Conservation (phyloP, 2,888 invertebrate genomes). For the Rhodophaea formosa region DNA sequence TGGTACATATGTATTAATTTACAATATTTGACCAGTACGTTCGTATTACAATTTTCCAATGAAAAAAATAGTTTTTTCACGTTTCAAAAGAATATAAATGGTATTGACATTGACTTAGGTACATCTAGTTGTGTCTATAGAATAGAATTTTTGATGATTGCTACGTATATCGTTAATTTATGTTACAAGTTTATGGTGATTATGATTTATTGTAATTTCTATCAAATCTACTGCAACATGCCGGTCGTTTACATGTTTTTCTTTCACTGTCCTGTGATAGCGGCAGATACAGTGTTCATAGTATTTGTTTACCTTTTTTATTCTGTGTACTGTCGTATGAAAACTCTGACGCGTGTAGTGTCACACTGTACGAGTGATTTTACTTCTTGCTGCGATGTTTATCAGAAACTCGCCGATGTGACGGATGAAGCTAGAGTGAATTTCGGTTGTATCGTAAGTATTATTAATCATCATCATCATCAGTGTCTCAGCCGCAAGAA, state of each 20-base stretch:
- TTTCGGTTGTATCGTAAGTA: neutral
- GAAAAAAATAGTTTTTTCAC: neutral
- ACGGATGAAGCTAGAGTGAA: neutral
- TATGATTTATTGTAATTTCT: neutral
- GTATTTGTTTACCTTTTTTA: neutral
- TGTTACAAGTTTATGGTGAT: no score
- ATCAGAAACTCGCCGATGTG: neutral
- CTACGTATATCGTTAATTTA: no score
- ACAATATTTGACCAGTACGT: neutral
- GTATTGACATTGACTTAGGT: neutral
- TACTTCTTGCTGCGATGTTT: neutral
- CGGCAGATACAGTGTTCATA: neutral
- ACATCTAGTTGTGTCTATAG: neutral
- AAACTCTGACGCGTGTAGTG: neutral
- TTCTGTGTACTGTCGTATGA: constrained; percentile 3
- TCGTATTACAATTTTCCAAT: neutral
- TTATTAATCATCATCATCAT: no score
- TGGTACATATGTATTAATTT: neutral
- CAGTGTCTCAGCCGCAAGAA: no score
- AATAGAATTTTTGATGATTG: neutral
- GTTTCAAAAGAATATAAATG: neutral
- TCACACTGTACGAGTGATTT: neutral
- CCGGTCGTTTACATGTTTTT: neutral
- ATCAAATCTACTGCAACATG: neutral
- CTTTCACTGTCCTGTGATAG: neutral